Base-by-base conservation (phyloP, 2,888 invertebrate genomes). In the Drosophila infuscata region DNA sequence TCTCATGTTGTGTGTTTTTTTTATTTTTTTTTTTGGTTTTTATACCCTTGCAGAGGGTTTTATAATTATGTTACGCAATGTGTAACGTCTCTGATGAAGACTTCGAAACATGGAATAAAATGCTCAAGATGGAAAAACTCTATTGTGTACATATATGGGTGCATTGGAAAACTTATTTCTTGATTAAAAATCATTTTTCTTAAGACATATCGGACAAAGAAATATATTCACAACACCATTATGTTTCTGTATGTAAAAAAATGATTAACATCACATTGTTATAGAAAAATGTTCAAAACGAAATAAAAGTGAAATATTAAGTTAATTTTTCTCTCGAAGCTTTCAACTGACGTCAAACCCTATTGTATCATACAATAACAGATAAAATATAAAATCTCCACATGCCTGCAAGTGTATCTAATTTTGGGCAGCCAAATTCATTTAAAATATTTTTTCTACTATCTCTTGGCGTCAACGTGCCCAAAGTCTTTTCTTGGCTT, bases 391-490 rank as follows among this genome's bases (percentile, higher is more conserved):
- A 29, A 20, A 20, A 46, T 15, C 15, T 35, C 7, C 8, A 17
- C 1, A 4, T 9, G 5, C 0, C 5, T 15, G 25, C 17, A 12
- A 60, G 60, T 25, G 60, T n/a, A 52, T 36, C 20, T 8, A 30
- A 20, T 11, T 1, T 30, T 60, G 36, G 35, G 11, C 9, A 30
- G 11, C 0, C 6, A 52, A 9, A 20, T 7, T 30, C 11, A 35
- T 29, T 48, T 30, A 6, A 3, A 25, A 7, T 33, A 30, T 12
- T 20, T 30, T 30, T 8, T 30, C 17, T 38, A 30, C 2, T 25
- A 35, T 30, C 30, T 60, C 25, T 70, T 86, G 90, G 87, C 87
- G 89, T 77, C 87, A 82, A 83, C 70, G 82, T 86, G 90, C 83
- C 90, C 83, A 71, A 87, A 76, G 70, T 73, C 75, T 82, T 80